Evolutionary conservation across 2,797 vertebrate species (phyloP).

Genomic region (Meda fulgida): DNA sequence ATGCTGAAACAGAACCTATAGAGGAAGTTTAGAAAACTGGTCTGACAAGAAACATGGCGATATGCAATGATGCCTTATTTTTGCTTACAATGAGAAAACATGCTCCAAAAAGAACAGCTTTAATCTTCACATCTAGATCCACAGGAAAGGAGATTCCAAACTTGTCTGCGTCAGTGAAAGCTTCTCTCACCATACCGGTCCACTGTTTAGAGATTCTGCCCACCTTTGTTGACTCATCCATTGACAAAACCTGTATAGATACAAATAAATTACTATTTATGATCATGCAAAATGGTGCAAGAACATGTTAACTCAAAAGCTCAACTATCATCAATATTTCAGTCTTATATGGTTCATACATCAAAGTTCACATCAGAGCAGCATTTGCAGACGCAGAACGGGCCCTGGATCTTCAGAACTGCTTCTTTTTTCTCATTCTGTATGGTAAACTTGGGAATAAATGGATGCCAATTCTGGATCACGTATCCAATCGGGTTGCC

Average conservation of each 20-base stretch:
- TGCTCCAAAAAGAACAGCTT: slow-evolving; percentile 81
- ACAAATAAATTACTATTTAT: neutral
- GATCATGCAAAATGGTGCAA: neutral
- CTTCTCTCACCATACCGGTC: slow-evolving; percentile 76
- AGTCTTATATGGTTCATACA: slow-evolving; percentile 65
- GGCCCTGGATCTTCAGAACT: slow-evolving; percentile 78
- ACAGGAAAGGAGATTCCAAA: slow-evolving; percentile 82
- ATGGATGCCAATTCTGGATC: slow-evolving; percentile 80
- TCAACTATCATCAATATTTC: neutral
- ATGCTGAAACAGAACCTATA: neutral
- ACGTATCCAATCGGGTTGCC: slow-evolving; percentile 80
- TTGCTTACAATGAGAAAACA: slow-evolving; percentile 86
- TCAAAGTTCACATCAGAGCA: slow-evolving; percentile 82
- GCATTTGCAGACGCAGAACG: slow-evolving; percentile 77
- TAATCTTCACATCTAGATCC: slow-evolving; percentile 83
- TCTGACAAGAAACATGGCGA: slow-evolving; percentile 1
- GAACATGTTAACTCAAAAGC: neutral
- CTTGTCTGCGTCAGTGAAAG: slow-evolving; percentile 76
- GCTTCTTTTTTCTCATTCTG: slow-evolving; percentile 74
- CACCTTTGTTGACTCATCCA: slow-evolving; percentile 69
- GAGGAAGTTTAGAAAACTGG: neutral
- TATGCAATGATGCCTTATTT: neutral
- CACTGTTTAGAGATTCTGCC: slow-evolving; percentile 82
- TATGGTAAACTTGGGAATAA: slow-evolving; percentile 80
- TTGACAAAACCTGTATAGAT: slow-evolving; percentile 55